Evolutionary conservation across 2,888 invertebrate species (phyloP).

Genomic region (Octodonta nipae): DNA sequence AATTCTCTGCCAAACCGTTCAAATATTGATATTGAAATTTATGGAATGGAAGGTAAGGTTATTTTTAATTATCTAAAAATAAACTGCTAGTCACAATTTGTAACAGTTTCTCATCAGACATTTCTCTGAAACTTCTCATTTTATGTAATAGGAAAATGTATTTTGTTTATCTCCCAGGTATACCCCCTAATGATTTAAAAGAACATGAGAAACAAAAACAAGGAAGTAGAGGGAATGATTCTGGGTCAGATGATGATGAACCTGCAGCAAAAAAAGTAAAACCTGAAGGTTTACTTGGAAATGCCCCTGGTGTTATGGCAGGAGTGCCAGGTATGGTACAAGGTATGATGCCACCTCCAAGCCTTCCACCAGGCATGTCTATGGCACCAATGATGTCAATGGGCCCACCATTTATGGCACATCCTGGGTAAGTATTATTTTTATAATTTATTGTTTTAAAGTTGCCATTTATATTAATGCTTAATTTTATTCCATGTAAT

Average conservation of each 20-base stretch:
- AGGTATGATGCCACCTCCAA: slow-evolving; percentile 47
- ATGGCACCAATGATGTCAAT: slow-evolving; percentile 50
- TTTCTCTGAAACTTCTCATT: slow-evolving; percentile 9
- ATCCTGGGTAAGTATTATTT: slow-evolving; percentile 45
- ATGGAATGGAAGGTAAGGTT: slow-evolving; percentile 90
- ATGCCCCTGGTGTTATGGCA: slow-evolving; percentile 47
- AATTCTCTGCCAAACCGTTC: slow-evolving; percentile 94
- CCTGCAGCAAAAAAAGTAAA: slow-evolving; percentile 65
- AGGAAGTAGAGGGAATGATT: slow-evolving; percentile 37
- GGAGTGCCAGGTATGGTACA: slow-evolving; percentile 48
- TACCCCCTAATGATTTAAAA: slow-evolving; percentile 85
- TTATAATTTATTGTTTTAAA: too few relatives aligned
- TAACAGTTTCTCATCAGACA: slow-evolving; percentile 6
- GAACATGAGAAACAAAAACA: slow-evolving; percentile 83
- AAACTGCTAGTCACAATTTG: too few relatives aligned
- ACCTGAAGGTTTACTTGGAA: slow-evolving; percentile 53
- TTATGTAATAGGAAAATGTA: slow-evolving; percentile 9
- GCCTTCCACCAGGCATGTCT: slow-evolving; percentile 46
- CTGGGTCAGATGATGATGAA: slow-evolving; percentile 69
- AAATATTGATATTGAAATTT: slow-evolving; percentile 98
- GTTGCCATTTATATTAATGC: too few relatives aligned
- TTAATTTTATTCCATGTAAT: too few relatives aligned
- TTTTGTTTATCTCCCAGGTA: slow-evolving; percentile 35
- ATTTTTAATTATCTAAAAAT: slow-evolving; percentile 18
- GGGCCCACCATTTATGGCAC: slow-evolving; percentile 51